phyloP scores from a whole-genome alignment of 1,140 invertebrate genomes.

The Hormaphis cornu region DNA sequence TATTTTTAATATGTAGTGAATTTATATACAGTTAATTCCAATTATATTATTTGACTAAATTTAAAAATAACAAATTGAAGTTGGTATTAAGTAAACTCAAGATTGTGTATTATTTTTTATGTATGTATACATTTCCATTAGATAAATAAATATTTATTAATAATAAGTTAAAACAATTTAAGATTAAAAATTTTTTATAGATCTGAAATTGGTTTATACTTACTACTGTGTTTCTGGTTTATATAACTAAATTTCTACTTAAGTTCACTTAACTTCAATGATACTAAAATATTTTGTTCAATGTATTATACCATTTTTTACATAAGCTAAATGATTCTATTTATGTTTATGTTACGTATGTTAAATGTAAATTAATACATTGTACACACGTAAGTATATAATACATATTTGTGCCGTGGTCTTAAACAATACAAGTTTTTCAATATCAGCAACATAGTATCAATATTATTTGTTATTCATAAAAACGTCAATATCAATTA shows the following conservation, averaged over 20 bases:
- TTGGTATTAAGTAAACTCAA: slow-evolving; percentile 8
- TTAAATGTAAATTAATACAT: not conserved
- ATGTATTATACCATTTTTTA: not conserved
- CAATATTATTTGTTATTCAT: no score
- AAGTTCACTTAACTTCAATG: no score
- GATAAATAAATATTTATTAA: not conserved
- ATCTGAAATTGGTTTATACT: not conserved
- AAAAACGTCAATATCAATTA: no score
- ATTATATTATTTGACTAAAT: not conserved
- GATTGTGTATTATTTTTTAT: no score
- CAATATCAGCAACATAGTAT: no score
- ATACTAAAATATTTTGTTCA: not conserved
- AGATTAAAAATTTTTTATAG: not conserved
- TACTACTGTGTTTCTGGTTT: not conserved
- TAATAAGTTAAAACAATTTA: not conserved
- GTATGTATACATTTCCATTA: not conserved
- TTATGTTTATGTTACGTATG: not conserved
- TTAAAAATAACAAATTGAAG: not conserved
- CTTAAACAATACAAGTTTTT: no score
- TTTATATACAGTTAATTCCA: not conserved
- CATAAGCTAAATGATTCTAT: not conserved
- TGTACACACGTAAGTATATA: not conserved
- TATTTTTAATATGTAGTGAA: not conserved
- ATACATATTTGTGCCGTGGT: no score
- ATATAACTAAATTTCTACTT: not conserved